Evolutionary conservation across 1,140 invertebrate species (phyloP), one percentile per base, ranked within the genome.

Genomic region (Penaeus japonicus): DNA sequence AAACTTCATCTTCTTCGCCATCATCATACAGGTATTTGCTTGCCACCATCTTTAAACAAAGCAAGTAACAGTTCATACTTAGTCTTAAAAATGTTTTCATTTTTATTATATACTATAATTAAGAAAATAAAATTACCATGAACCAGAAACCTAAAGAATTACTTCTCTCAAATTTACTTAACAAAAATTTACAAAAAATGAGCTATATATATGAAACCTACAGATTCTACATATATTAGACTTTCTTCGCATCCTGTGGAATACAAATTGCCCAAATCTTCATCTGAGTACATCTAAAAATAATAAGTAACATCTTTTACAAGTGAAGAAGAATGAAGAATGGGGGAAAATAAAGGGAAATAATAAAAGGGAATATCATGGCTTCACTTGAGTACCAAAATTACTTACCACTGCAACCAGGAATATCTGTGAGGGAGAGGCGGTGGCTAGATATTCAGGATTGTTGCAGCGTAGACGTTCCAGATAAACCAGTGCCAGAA

Each of bases 1-100:
- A 96, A 81, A 98, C 96, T 92, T 97, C 96, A 92, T 97, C 96
- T 90, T 96, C 95, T 93, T 97, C 96, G 80, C 97, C 97, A 92
- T 97, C 96, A 92, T 98, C 98, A 92, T 97, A 95, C 91, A 98
- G 93, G 93, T 97, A 98, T 94, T 99, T 99, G 91, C 96, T 97
- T 39, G 97, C 97, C 91, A 99, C 96, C 96, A 99, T 96, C 98
- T 99, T 92, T 27, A 94, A 92, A 91, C 91, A 91, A 91, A 89
- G 89, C 88, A 90, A 90, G 81, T 90, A n/a, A n/a, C n/a, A n/a
- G n/a, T n/a, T n/a, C n/a, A n/a, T n/a, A n/a, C n/a, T n/a, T n/a
- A n/a, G n/a, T n/a, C n/a, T n/a, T n/a, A n/a, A n/a, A n/a, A n/a
- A n/a, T n/a, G n/a, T n/a, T n/a, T n/a, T n/a, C n/a, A n/a, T n/a